Percentiles rank a stretch among this genome's conserved stretches.
Conservation (phyloP, 2,888 invertebrate genomes). For the Hypomecis atomaria region DNA sequence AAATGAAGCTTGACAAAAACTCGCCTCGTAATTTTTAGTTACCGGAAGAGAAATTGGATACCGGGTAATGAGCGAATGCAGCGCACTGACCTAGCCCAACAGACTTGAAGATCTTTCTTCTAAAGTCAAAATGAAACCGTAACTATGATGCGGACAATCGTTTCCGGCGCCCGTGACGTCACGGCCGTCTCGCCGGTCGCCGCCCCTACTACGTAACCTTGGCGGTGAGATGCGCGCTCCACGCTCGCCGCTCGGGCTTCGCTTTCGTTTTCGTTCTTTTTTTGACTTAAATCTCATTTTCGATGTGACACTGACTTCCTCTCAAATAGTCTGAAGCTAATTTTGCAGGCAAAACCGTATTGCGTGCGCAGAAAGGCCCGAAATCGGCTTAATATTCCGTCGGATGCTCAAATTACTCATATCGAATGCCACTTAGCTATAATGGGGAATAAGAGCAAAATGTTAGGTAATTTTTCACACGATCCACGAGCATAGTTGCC, state of each 20-base stretch:
- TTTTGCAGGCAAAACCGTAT: conserved; percentile 41
- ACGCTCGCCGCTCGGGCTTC: conserved; percentile 44
- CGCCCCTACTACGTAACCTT: conserved; percentile 79
- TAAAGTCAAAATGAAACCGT: conserved; percentile 83
- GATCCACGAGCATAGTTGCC: conserved; percentile 81
- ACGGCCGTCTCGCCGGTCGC: conserved; percentile 76
- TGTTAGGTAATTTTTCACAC: conserved; percentile 81
- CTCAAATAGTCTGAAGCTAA: conserved; percentile 16
- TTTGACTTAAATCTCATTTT: conserved; percentile 54
- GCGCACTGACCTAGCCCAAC: conserved; percentile 78
- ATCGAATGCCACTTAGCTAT: conserved; percentile 75
- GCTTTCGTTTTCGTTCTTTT: conserved; percentile 74
- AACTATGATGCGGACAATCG: conserved; percentile 80
- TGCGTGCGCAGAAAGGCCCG: conserved; percentile 51
- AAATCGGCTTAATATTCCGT: conserved; percentile 57
- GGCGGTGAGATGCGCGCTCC: conserved; percentile 53
- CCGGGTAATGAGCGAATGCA: conserved; percentile 39
- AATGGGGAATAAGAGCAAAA: conserved; percentile 79
- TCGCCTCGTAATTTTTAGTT: conserved; percentile 5
- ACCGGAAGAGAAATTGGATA: conserved; percentile 19
- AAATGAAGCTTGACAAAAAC: conserved; percentile 22
- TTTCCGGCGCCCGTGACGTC: conserved; percentile 85
- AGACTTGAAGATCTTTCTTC: conserved; percentile 76
- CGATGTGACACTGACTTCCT: conserved; percentile 40
- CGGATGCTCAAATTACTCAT: conserved; percentile 75